A percentile compares a stretch with the other conserved stretches of the same genome.
Evolutionary conservation across 2,797 vertebrate species (phyloP).

Genomic region (Melanotaenia parkinsoni): DNA sequence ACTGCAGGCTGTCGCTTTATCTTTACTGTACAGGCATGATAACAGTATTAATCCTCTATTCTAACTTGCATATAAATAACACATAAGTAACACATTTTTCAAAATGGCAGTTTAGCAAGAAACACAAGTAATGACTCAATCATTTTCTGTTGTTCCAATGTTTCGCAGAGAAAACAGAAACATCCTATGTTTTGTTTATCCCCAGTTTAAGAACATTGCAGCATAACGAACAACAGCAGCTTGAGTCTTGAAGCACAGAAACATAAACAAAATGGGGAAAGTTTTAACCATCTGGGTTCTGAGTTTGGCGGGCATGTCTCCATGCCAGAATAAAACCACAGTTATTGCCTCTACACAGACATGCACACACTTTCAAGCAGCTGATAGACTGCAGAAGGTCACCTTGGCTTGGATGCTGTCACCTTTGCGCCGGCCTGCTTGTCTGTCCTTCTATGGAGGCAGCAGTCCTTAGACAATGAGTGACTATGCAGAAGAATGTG

Average conservation of each 20-base stretch:
- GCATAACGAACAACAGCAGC: neutral
- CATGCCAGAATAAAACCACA: constrained; percentile 26
- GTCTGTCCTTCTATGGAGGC: constrained; percentile 20
- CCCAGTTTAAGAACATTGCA: neutral
- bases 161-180: neutral
- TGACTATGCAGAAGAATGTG: constrained; percentile 26
- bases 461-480: constrained; percentile 34
- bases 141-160: neutral
- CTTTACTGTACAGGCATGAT: constrained; percentile 2
- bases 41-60: neutral
- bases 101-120: neutral
- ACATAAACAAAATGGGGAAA: constrained; percentile 9
- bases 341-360: constrained; percentile 21
- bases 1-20: neutral
- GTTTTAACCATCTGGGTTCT: constrained; percentile 18
- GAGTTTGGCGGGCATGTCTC: constrained; percentile 2
- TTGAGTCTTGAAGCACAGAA: constrained; percentile 9
- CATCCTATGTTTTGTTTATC: neutral
- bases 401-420: constrained; percentile 70
- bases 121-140: neutral
- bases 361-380: constrained; percentile 23
- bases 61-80: neutral
- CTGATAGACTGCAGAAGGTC: constrained; percentile 68
- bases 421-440: constrained; percentile 36
- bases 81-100: neutral